Evolutionary conservation across 2,888 invertebrate genomes (phyloP).

Genomic region (Drosophila infuscata): DNA sequence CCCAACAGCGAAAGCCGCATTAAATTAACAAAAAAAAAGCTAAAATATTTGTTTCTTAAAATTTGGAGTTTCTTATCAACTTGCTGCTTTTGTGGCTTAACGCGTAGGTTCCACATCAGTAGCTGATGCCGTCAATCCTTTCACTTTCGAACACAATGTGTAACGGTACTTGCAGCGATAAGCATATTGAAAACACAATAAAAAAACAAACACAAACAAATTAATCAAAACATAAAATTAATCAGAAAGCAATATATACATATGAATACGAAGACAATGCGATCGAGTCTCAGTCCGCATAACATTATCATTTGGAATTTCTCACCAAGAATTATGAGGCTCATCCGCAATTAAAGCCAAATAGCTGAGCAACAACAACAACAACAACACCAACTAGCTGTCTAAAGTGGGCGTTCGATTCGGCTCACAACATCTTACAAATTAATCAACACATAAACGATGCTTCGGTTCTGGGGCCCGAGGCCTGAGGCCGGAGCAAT

Average conservation of each 20-base stretch:
- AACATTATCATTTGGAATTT: slow-evolving; percentile 54
- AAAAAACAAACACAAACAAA: background rate
- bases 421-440: slow-evolving; percentile 64
- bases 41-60: background rate
- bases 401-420: slow-evolving; percentile 60
- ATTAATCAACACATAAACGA: slow-evolving; percentile 75
- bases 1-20: slow-evolving; percentile 60
- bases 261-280: slow-evolving; percentile 34
- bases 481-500: slow-evolving; percentile 26
- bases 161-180: slow-evolving; percentile 50
- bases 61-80: slow-evolving; percentile 24
- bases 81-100: slow-evolving; percentile 25
- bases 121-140: slow-evolving; percentile 62
- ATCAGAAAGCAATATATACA: slow-evolving; percentile 60
- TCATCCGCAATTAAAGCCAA: slow-evolving; percentile 42
- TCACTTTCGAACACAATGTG: slow-evolving; percentile 58
- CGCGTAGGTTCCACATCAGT: slow-evolving; percentile 59
- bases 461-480: slow-evolving; percentile 14
- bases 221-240: slow-evolving; percentile 55
- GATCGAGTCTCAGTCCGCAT: slow-evolving; percentile 36
- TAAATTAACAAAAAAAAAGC: background rate
- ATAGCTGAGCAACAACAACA: slow-evolving; percentile 50
- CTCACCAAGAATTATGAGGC: slow-evolving; percentile 43
- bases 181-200: slow-evolving; percentile 46
- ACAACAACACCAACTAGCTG: slow-evolving; percentile 21